Evolutionary conservation across 2,888 invertebrate species (phyloP), one percentile per base, ranked within the genome.

Genomic region (Ethmia dodecea): DNA sequence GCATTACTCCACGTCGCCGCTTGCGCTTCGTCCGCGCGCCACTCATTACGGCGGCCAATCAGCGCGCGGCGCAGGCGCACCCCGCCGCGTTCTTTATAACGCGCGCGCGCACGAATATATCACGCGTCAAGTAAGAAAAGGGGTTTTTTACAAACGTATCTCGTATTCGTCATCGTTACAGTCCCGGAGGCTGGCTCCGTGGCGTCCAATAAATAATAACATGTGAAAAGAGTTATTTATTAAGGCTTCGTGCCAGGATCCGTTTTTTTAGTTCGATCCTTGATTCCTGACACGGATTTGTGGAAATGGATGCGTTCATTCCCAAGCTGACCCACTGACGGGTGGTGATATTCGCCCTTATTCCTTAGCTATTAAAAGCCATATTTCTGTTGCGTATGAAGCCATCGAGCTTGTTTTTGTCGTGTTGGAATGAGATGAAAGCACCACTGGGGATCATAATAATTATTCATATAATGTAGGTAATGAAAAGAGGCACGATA

Each of bases 141-240:
- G 64, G 16, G 30, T 69, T 73, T 72, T 74, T 76, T 73, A 77
- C 74, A 69, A 74, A 76, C 75, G 69, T 73, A 80, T 80, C 80
- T 77, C 66, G 65, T 78, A 84, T 86, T 80, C 84, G 83, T 86
- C 84, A 84, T 84, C 83, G 83, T 83, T 83, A 76, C 50, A 57
- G 49, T 47, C 42, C 56, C 65, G 55, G 65, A 62, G 61, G 59
- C 59, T 55, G 62, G 61, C 54, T 55, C 42, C 54, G 43, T 51
- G 66, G 60, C 64, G 65, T 55, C 70, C 63, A 64, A 80, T 83
- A 81, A 81, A 81, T 84, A 78, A 79, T 70, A 70, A 69, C 45
- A 69, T 56, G 59, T 61, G 69, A 65, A 68, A 72, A 67, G 59
- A 61, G 66, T 73, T 74, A 75, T 77, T 78, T 77, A 75, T 77